Base-by-base conservation (phyloP, 2,797 vertebrate species). In the Moxostoma hubbsi region DNA sequence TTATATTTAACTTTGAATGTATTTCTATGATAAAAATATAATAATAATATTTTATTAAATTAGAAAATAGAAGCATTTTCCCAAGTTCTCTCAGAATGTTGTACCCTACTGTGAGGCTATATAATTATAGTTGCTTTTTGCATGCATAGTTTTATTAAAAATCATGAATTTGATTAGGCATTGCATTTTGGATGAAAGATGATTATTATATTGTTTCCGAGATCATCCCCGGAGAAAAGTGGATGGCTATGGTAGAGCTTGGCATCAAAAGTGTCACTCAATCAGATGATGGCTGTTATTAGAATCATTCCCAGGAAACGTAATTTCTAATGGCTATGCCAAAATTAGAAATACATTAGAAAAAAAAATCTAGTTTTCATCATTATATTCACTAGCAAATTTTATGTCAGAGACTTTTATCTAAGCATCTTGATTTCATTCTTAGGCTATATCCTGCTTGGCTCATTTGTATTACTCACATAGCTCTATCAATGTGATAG, bases 121-220 rank as follows among this genome's bases (percentile, higher is more conserved):
- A 36, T 36, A 36, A 36, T 36, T 36, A 36, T 36, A 36, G 36
- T 36, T 36, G 36, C 36, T 36, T 4, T 36, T 36, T 3, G 36
- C 4, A 36, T 3, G 4, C 24, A 24, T 24, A 24, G 24, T 24
- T 2, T 24, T 24, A 24, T 24, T 24, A 24, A 24, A 24, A 24
- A 24, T 24, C 24, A 24, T 24, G 1, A 10, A 92, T 92, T 92
- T 89, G 84, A 84, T 87, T 86, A 70, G 87, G 88, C 85, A 85
- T 87, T 91, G 87, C 89, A 87, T 91, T 92, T 87, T 90, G 91
- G 91, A 89, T 87, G 91, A 90, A 82, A 90, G 88, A 90, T 91
- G 86, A 89, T 88, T 91, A 82, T 83, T 79, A 75, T 64, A 66
- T 36, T 51, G 7, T 54, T 46, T 61, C 45, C 9, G 9, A 45